A percentile compares a stretch with the other conserved stretches of the same genome.
phyloP scores from a whole-genome alignment of 2,888 invertebrate species.

The Mesochorus sp. region DNA sequence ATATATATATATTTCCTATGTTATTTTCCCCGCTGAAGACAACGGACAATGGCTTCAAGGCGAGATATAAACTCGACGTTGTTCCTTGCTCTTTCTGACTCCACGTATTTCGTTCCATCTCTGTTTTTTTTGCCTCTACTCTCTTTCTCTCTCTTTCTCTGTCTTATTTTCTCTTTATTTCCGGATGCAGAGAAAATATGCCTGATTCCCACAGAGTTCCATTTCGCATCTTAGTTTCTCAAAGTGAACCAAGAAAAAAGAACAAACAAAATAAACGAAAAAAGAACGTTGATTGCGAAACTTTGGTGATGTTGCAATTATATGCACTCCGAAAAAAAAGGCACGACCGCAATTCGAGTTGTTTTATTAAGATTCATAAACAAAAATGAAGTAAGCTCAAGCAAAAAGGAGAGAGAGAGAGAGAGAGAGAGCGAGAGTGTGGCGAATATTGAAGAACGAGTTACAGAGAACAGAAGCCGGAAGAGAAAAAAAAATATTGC shows the following conservation, averaged over 20 bases:
- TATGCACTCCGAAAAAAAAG: slow-evolving; percentile 22
- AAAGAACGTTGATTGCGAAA: slow-evolving; percentile 34
- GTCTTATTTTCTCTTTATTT: slow-evolving; percentile 24
- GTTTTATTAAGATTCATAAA: slow-evolving; percentile 36
- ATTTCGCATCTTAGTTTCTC: slow-evolving; percentile 1
- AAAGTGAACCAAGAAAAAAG: slow-evolving; percentile 23
- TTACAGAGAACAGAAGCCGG: neutral
- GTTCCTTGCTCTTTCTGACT: slow-evolving; percentile 20
- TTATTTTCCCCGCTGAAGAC: slow-evolving; percentile 52
- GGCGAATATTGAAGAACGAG: neutral
- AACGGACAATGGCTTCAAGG: slow-evolving; percentile 61
- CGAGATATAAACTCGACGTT: slow-evolving; percentile 56
- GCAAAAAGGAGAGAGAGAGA: neutral
- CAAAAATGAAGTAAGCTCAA: neutral
- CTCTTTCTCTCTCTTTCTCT: slow-evolving; percentile 27
- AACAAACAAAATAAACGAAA: slow-evolving; percentile 4
- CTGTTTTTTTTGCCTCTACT: slow-evolving; percentile 28
- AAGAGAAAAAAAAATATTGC: slow-evolving; percentile 6
- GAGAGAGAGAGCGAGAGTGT: neutral
- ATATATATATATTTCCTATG: slow-evolving; percentile 39
- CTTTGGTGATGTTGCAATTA: slow-evolving; percentile 2
- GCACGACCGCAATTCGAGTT: neutral
- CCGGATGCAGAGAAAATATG: slow-evolving; percentile 27
- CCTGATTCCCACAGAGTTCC: slow-evolving; percentile 16
- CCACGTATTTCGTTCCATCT: slow-evolving; percentile 27